These are phyloP conservation scores for Anolis sagrei DNA, from an alignment of 2,113 vertebrate species.

Conservation along the genomic window DNA sequence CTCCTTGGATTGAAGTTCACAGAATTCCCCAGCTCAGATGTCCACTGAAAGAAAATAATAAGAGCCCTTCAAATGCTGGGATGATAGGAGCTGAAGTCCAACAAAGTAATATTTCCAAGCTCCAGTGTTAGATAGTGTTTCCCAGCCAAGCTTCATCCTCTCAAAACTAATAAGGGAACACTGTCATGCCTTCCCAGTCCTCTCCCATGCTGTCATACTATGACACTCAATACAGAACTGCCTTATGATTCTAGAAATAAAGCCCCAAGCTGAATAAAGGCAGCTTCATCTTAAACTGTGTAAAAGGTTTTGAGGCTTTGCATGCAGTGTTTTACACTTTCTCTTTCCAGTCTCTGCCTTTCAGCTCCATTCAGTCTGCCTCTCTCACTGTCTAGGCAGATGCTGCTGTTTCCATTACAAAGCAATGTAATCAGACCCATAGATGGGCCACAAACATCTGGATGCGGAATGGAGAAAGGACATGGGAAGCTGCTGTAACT, in stretches of 20 bases:
- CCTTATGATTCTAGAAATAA: background rate
- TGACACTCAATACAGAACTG: background rate
- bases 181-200: background rate
- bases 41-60: no score
- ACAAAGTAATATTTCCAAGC: no score
- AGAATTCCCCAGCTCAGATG: no score
- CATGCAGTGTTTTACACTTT: background rate
- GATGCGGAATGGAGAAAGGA: background rate
- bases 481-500: background rate
- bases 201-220: background rate
- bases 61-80: no score
- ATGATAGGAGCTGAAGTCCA: no score
- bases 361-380: background rate
- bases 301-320: background rate
- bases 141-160: no score
- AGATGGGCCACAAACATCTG: slow-evolving; percentile 14
- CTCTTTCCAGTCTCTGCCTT: background rate
- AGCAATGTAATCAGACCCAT: background rate
- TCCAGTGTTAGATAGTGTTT: no score
- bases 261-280: background rate
- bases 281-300: background rate
- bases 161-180: background rate
- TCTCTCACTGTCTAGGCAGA: slow-evolving; percentile 8
- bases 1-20: no score
- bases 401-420: slow-evolving; percentile 2